These are phyloP conservation scores for Oedothorax gibbosus DNA, from an alignment of 1,140 invertebrate genomes.

Conservation along the genomic window DNA sequence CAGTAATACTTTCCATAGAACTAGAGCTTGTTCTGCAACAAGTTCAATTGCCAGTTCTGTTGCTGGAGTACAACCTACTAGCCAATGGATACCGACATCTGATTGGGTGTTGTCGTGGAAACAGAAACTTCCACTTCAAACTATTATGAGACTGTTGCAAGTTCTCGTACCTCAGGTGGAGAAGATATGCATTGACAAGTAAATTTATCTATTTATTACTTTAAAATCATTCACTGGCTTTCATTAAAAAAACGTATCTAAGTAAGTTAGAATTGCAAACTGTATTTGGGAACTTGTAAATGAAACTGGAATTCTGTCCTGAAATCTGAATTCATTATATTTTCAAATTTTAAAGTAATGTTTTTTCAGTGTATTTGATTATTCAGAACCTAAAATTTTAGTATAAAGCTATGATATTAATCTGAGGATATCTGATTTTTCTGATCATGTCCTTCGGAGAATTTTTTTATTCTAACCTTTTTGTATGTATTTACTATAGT, in stretches of 20 bases:
- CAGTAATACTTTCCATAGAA: slow-evolving; percentile 16
- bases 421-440: too few relatives aligned
- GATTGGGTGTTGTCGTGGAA: slow-evolving; percentile 99
- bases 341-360: too few relatives aligned
- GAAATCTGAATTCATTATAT: too few relatives aligned
- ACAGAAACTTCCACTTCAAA: slow-evolving; percentile 95
- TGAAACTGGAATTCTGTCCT: too few relatives aligned
- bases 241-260: neutral
- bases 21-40: slow-evolving; percentile 24
- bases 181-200: slow-evolving; percentile 99
- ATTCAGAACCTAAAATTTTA: too few relatives aligned
- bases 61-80: neutral
- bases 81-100: slow-evolving; percentile 84
- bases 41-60: slow-evolving; percentile 42
- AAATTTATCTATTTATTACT: slow-evolving; percentile 66
- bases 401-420: too few relatives aligned
- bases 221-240: neutral
- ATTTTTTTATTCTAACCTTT: too few relatives aligned
- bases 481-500: too few relatives aligned
- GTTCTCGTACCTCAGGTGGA: slow-evolving; percentile 99
- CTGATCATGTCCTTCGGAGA: too few relatives aligned
- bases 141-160: slow-evolving; percentile 98
- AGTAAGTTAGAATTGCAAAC: too few relatives aligned
- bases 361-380: too few relatives aligned
- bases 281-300: too few relatives aligned